Conservation (phyloP, 1,140 invertebrate genomes). For the Plutomurus gul region DNA sequence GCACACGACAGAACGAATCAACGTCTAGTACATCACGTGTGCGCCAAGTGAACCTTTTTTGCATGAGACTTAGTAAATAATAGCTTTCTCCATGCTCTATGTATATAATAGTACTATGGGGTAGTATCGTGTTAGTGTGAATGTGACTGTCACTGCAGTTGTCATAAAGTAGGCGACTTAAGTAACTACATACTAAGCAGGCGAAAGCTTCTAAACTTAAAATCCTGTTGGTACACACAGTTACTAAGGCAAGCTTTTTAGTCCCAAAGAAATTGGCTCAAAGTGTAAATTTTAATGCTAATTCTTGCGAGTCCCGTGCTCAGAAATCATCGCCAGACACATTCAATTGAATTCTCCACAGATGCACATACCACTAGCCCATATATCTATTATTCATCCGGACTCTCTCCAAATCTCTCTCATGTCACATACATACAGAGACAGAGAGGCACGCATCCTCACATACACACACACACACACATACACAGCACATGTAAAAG, state of each 20-base stretch:
- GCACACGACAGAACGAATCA: no score
- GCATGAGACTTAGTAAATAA: no score
- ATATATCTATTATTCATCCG: not conserved
- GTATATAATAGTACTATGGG: no score
- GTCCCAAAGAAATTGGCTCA: constrained; percentile 4
- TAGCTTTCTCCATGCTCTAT: no score
- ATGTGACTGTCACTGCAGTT: no score
- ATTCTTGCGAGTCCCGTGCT: not conserved
- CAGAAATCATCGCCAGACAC: not conserved
- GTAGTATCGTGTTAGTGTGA: not conserved
- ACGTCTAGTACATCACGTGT: no score
- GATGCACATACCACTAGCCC: not conserved
- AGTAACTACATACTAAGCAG: not conserved
- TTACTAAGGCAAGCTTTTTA: constrained; percentile 4
- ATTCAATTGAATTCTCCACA: constrained; percentile 7
- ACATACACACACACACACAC: no score
- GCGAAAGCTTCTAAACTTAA: not conserved
- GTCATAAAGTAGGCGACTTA: no score
- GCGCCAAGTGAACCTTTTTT: no score
- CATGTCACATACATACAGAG: no score
- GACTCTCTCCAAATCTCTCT: no score
- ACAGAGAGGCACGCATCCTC: no score
- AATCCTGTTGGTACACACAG: not conserved
- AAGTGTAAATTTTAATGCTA: constrained; percentile 18
- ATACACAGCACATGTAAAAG: not conserved